Conservation (phyloP, 2,113 vertebrate genomes). For the Entomyzon cyanotis region DNA sequence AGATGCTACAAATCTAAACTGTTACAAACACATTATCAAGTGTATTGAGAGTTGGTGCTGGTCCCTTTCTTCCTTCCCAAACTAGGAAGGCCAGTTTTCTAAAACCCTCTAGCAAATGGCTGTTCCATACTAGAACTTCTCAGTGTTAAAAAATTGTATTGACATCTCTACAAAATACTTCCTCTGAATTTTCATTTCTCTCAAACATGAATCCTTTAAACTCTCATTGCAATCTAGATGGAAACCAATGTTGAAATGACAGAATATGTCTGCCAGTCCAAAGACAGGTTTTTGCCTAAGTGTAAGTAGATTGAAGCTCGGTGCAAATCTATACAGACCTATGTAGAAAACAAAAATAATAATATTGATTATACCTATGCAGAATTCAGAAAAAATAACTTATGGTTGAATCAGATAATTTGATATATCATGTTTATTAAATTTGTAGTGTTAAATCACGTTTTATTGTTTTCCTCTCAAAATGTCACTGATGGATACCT, state of each 20-base stretch:
- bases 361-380: neutral
- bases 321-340: neutral
- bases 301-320: neutral
- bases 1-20: neutral
- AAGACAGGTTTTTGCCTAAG: neutral
- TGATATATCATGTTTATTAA: neutral
- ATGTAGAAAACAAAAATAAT: neutral
- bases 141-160: neutral
- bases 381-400: neutral
- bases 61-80: neutral
- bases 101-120: neutral
- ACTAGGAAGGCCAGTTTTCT: neutral
- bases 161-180: neutral
- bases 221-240: neutral
- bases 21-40: neutral
- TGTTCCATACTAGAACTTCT: neutral
- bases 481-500: neutral
- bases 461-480: neutral
- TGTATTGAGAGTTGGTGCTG: neutral
- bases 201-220: neutral
- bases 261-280: neutral
- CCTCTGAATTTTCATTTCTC: neutral
- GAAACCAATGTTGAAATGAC: neutral
- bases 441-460: neutral
- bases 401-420: neutral